Evolutionary conservation across 2,113 vertebrate genomes (phyloP), one percentile per base, ranked within the genome.

Genomic region (Poeciliopsis prolifica): DNA sequence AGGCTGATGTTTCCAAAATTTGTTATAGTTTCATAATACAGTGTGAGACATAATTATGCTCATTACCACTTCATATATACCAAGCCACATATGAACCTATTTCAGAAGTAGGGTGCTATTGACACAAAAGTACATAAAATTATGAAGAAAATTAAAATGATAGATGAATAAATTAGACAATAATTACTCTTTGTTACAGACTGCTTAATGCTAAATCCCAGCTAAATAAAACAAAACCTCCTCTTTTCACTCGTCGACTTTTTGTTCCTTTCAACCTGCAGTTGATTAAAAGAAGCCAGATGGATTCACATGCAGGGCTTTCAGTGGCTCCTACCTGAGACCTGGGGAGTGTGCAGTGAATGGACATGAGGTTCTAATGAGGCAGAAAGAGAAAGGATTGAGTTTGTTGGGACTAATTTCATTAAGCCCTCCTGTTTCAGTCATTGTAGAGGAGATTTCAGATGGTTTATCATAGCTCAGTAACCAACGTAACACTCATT

Each of bases 341-440:
- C 48, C 71, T 44, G 74, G 68, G 31, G 48, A 28, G 76, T 64
- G 61, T 61, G 71, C 68, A 69, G 9, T 75, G 51, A 91, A 83
- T 58, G 73, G 83, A 72, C 83, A 78, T 78, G 69, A 37, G 66
- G 66, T 80, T 85, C 51, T 89, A 90, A 90, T 89, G 82, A 89
- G 85, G 81, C 88, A 83, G 76, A 85, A 58, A 79, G 78, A 87
- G 48, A 87, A 87, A 84, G 69, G 73, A 81, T 81, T 48, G 64
- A 76, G 80, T 81, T 84, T 84, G 84, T 87, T 78, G 77, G 74
- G 61, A 81, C 84, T 91, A 85, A 89, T 87, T 90, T 85, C 84
- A 90, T 90, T 87, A 84, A 24, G 65, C 74, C 71, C 68, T 71
- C 79, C 77, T 77, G 68, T 88, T 83, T 84, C 65, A 28, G 69